These are phyloP conservation scores for Onychostoma macrolepis DNA, from an alignment of 2,113 vertebrate species.

Conservation along the genomic window DNA sequence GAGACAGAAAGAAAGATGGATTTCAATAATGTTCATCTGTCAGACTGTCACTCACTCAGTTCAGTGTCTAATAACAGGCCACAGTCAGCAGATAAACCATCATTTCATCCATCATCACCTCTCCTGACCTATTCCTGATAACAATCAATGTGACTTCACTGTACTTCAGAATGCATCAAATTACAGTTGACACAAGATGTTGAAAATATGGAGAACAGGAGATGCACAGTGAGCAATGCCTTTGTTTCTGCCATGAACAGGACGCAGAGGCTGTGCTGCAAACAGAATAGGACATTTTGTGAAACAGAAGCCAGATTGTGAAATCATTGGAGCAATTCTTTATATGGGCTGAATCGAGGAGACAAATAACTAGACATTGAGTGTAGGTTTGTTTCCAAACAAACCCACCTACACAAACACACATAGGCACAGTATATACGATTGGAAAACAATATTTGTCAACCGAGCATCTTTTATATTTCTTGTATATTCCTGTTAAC, in stretches of 20 bases:
- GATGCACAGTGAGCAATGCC: neutral
- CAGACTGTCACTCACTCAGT: neutral
- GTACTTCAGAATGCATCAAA: neutral
- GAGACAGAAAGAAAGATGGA: neutral
- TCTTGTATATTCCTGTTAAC: neutral
- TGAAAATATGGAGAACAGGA: constrained; percentile 7
- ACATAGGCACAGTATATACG: neutral
- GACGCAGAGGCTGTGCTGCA: neutral
- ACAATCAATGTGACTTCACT: neutral
- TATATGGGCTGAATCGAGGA: neutral
- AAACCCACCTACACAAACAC: neutral
- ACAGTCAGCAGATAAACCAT: neutral
- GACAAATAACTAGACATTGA: constrained; percentile 11
- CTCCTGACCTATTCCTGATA: neutral
- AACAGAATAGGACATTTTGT: constrained; percentile 24
- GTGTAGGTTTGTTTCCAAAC: constrained; percentile 1
- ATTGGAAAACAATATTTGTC: neutral
- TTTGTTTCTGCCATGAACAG: neutral
- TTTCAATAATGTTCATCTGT: neutral
- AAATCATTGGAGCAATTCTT: constrained; percentile 24
- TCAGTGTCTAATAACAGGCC: neutral
- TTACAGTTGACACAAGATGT: neutral
- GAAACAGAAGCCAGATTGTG: constrained; percentile 12
- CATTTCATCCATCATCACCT: neutral
- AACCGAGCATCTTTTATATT: neutral